Evolutionary conservation across 2,113 vertebrate genomes (phyloP).

Genomic region (Hystrix cristata): DNA sequence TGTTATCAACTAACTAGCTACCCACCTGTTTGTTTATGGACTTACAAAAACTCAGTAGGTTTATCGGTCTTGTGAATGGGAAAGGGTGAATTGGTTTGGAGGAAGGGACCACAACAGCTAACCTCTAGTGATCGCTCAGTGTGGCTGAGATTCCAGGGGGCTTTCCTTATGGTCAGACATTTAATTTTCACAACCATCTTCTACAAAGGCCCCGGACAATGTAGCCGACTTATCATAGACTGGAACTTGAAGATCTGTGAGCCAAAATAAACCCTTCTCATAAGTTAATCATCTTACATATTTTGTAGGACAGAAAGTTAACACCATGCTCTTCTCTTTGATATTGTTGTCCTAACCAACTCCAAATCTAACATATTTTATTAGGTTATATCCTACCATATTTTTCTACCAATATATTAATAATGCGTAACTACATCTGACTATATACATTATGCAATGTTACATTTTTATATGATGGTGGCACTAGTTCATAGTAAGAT

Average conservation of each 20-base stretch:
- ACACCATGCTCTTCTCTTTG: background rate
- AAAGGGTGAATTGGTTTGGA: background rate
- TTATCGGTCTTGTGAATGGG: background rate
- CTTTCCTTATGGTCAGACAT: background rate
- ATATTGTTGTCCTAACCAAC: background rate
- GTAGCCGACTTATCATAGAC: too few species aligned
- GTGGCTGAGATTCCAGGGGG: background rate
- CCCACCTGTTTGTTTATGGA: conserved; percentile 72
- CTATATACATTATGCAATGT: background rate
- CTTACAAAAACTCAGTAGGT: conserved; percentile 37
- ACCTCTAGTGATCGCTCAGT: background rate
- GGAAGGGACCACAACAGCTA: background rate
- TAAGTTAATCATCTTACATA: background rate
- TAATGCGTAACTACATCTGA: background rate
- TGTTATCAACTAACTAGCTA: conserved; percentile 61
- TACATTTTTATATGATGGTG: background rate
- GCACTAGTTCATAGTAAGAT: background rate
- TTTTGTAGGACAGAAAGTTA: background rate
- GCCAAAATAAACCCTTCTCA: background rate
- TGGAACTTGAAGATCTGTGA: background rate
- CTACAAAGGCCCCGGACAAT: background rate
- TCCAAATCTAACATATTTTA: background rate
- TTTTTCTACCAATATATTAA: background rate
- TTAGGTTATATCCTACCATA: background rate
- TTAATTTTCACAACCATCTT: background rate